Evolutionary conservation across 2,888 invertebrate genomes (phyloP), one percentile per base, ranked within the genome.

Genomic region (Macaria notata): DNA sequence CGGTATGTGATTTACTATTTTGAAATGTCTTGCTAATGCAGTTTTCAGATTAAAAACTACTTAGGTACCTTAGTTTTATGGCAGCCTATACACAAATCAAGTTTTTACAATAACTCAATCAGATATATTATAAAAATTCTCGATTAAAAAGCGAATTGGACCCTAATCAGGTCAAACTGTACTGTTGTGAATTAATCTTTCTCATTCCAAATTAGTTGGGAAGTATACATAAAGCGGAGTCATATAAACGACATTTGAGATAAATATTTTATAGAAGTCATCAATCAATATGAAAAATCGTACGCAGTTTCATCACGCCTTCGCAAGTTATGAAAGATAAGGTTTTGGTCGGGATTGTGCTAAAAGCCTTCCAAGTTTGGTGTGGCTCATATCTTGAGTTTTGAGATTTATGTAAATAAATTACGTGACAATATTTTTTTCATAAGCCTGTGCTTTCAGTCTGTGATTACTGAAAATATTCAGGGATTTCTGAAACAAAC

Each of bases 201-300:
- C 43, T 29, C 33, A 54, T 55, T 59, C 30, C 45, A 59, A 54
- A 59, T 54, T 51, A 54, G 31, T 31, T 51, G 9, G 45, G 31
- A 54, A 41, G 33, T 46, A n/a, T 9, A 50, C 49, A 51, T 59
- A 47, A 49, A 48, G 46, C 31, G 42, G 9, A 54, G 48, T 54
- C 51, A 54, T 59, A 59, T 59, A 54, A 54, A 48, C 54, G 39
- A 30, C 41, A 54, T 55, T 58, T 49, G 30, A 56, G 56, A 61
- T 62, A 63, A 60, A 55, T 51, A 61, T 52, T 61, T 54, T 50
- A 63, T 59, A 48, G 61, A 38, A 9, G 36, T 9, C 53, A 61
- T 63, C 61, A 61, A 64, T 64, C 63, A 64, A 56, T 44, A 52
- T 55, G 59, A 59, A 54, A 54, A 59, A 54, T 50, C 58, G 54